phyloP scores from a whole-genome alignment of 2,113 vertebrate species.

The Illadopsis cleaveri region DNA sequence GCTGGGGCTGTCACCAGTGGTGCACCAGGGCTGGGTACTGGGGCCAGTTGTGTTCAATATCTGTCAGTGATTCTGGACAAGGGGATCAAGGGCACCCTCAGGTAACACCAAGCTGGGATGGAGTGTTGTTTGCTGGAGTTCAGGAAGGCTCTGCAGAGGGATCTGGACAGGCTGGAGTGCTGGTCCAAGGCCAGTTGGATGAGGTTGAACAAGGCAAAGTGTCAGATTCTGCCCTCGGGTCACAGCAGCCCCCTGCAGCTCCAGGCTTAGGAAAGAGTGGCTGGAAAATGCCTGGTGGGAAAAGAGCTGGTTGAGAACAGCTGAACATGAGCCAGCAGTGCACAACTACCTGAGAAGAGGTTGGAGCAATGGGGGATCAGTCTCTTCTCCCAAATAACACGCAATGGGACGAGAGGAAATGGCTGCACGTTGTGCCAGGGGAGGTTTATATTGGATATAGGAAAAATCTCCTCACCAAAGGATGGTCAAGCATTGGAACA shows the following conservation, averaged over 20 bases:
- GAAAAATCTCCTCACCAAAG: neutral
- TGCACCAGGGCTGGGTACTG: neutral
- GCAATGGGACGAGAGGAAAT: neutral
- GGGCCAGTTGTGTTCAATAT: neutral
- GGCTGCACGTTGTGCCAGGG: neutral
- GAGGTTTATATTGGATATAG: neutral
- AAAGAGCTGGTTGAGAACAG: neutral
- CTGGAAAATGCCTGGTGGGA: neutral
- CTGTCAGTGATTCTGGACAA: fast-evolving
- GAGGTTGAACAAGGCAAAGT: neutral
- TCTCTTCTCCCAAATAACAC: neutral
- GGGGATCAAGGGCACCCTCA: neutral
- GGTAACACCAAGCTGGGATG: neutral
- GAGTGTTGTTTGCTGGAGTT: neutral
- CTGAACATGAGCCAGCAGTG: neutral
- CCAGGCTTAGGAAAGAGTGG: neutral
- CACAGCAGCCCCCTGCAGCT: neutral
- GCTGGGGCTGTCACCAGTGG: neutral
- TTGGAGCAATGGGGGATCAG: neutral
- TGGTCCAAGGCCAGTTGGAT: neutral
- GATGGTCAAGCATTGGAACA: neutral
- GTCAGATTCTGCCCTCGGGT: neutral
- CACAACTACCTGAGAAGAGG: neutral
- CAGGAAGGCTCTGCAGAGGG: neutral
- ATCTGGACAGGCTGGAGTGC: neutral